Base-by-base conservation (phyloP, 1,140 invertebrate species). In the Cotesia vestalis region DNA sequence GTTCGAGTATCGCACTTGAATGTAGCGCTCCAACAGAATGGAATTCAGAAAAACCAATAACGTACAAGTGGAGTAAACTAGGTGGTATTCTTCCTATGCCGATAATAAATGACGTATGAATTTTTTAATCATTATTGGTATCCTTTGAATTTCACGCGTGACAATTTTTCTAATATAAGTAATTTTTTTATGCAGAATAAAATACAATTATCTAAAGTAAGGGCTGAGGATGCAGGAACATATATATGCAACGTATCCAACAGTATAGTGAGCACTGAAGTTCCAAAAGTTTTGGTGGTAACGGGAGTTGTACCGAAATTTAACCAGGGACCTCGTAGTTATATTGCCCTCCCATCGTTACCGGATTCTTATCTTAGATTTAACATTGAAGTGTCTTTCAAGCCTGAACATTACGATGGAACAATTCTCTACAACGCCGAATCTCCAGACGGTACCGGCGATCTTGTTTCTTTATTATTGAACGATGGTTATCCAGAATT, bases 271-370 rank as follows among this genome's bases (percentile, higher is more conserved):
- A 89, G 84, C 9, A 77, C 87, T 4, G 91, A 92, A 71, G 88
- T 91, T 66, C 91, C 92, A 1, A 92, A 90, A 2, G 90, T 95
- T 34, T 81, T 97, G 2, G 89, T 92, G 0, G 92, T 96, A 0
- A 91, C 91, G 63, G 94, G 94, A 52, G 90, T 97, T 9, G 92
- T 98, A n/a, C 96, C 96, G 0, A 90, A 92, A 72, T 98, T 98
- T 83, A 89, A 89, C 57, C 94, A 95, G 81, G 85, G 90, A 40
- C 90, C 91, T 2, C 81, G 88, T 17, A 94, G 94, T 76, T 97
- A 92, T 83, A 88, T 97, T 53, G 88, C 90, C 3, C 85, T 96
- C 59, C 90, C 91, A 27, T 92, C 92, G 0, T 77, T 96, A 0
- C 87, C 90, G 0, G 92, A 95, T 75, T 92, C 93, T 0, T 95